These are phyloP conservation scores for Yponomeuta plumbellus DNA, from an alignment of 2,888 invertebrate genomes.

Conservation along the genomic window DNA sequence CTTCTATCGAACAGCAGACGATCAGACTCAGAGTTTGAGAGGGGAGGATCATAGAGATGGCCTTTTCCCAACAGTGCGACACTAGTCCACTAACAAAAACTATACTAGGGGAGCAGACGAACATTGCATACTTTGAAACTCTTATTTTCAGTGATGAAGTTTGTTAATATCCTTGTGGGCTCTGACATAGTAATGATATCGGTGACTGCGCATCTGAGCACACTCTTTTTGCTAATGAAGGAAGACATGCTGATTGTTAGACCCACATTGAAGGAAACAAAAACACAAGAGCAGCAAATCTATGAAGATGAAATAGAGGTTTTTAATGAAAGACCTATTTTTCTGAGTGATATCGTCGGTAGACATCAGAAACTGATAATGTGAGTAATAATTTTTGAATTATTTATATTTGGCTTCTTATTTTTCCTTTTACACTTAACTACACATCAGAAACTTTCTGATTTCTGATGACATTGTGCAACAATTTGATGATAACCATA, in stretches of 20 bases:
- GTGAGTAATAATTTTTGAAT: slow-evolving; percentile 30
- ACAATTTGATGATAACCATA: too few species aligned
- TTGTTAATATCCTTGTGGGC: slow-evolving; percentile 39
- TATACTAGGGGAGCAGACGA: too few species aligned
- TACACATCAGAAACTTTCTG: too few species aligned
- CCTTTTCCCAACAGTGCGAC: too few species aligned
- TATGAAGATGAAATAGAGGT: slow-evolving; percentile 24
- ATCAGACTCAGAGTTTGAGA: too few species aligned
- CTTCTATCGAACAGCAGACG: too few species aligned
- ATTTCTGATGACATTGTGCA: too few species aligned
- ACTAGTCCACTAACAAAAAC: too few species aligned
- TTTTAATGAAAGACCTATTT: not conserved
- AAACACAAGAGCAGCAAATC: slow-evolving; percentile 1
- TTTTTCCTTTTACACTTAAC: too few species aligned
- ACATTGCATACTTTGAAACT: too few species aligned
- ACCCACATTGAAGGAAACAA: slow-evolving; percentile 23
- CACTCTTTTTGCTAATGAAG: slow-evolving; percentile 40
- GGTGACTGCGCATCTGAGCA: slow-evolving; percentile 41
- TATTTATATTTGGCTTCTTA: not conserved
- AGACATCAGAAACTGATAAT: slow-evolving; percentile 44
- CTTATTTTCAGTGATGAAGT: slow-evolving; percentile 37
- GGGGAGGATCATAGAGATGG: too few species aligned
- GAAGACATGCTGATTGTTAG: slow-evolving; percentile 38
- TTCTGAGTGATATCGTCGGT: slow-evolving; percentile 28
- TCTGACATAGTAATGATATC: slow-evolving; percentile 43